These are phyloP conservation scores for Leptinotarsa texana DNA, from an alignment of 1,140 invertebrate species.

Conservation along the genomic window DNA sequence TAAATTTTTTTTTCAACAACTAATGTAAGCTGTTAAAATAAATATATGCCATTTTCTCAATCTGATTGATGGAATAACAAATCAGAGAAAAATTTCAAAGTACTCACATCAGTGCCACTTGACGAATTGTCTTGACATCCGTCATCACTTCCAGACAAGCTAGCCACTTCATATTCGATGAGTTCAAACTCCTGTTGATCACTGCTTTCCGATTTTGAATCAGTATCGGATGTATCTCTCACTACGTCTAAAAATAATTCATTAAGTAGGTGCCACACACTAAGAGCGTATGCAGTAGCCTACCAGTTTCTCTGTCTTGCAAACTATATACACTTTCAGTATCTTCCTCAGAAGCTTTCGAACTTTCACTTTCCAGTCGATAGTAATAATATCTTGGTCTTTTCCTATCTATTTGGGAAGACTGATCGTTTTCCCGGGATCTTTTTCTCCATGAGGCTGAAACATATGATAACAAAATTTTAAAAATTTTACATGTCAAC, in stretches of 20 bases:
- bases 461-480: neutral
- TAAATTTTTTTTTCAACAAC: too few species aligned
- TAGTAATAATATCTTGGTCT: constrained; percentile 36
- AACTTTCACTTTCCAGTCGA: constrained; percentile 51
- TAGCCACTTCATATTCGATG: constrained; percentile 50
- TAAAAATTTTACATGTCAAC: neutral
- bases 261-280: constrained; percentile 35
- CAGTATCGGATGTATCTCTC: constrained; percentile 50
- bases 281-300: constrained; percentile 30
- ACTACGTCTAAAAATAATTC: constrained; percentile 50
- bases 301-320: constrained; percentile 53
- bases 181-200: constrained; percentile 44
- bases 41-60: too few species aligned
- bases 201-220: constrained; percentile 32
- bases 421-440: constrained; percentile 18
- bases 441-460: constrained; percentile 35
- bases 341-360: constrained; percentile 45
- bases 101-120: constrained; percentile 48
- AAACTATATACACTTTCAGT: constrained; percentile 53
- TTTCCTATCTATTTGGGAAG: constrained; percentile 32
- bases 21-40: too few species aligned
- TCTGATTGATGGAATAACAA: neutral
- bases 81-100: neutral
- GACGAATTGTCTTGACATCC: constrained; percentile 34
- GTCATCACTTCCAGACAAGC: constrained; percentile 41